Evolutionary conservation across 2,888 invertebrate species (phyloP).

Genomic region (Mythimna albipuncta): DNA sequence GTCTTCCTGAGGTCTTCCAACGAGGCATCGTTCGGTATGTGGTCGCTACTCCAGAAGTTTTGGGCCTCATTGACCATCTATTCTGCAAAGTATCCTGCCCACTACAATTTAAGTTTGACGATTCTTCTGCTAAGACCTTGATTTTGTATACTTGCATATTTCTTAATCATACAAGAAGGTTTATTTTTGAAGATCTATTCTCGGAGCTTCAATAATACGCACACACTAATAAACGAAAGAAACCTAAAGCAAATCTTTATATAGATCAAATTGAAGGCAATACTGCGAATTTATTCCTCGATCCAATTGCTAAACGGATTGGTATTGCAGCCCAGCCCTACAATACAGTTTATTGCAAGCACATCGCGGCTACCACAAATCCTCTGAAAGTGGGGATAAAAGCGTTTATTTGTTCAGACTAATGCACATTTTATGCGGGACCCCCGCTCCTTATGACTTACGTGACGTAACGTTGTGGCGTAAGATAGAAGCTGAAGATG

Average conservation of each 20-base stretch:
- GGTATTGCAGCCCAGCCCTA: constrained; percentile 60
- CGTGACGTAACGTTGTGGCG: constrained; percentile 78
- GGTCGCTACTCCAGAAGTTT: no score
- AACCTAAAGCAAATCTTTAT: constrained; percentile 40
- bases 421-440: constrained; percentile 89
- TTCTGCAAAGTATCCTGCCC: no score
- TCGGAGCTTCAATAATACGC: neutral
- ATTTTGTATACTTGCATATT: no score
- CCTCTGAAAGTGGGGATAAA: constrained; percentile 83
- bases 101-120: no score
- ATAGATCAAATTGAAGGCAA: constrained; percentile 38
- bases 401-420: constrained; percentile 89
- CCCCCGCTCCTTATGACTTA: constrained; percentile 85
- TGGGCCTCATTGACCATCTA: no score
- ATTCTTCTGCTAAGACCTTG: no score
- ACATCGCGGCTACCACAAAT: constrained; percentile 80
- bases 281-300: constrained; percentile 47
- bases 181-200: no score
- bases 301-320: constrained; percentile 62
- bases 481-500: constrained; percentile 57
- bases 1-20: no score
- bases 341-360: constrained; percentile 73
- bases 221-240: constrained; percentile 29
- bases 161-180: no score
- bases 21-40: no score